A percentile compares a stretch with the other conserved stretches of the same genome.
Conservation (phyloP, 1,140 invertebrate genomes). For the Popillia japonica region DNA sequence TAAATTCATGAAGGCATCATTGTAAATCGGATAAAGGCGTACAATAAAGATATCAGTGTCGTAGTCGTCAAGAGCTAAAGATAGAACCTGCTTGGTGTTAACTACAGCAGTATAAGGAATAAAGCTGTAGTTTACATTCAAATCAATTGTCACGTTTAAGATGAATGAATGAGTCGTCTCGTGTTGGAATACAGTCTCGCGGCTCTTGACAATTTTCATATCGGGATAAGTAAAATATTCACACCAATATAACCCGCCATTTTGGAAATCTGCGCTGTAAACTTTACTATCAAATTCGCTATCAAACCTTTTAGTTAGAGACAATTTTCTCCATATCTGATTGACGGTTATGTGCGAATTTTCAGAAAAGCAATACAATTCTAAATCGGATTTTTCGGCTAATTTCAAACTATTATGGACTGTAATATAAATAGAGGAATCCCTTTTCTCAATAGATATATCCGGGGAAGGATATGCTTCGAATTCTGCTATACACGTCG, state of each 20-base stretch:
- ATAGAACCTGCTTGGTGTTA: neutral
- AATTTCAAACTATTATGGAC: neutral
- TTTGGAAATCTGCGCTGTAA: neutral
- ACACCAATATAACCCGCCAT: conserved; percentile 7
- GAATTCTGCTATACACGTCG: neutral
- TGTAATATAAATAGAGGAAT: neutral
- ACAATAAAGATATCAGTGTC: neutral
- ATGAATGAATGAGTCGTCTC: neutral
- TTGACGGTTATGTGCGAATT: neutral
- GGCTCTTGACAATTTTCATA: neutral
- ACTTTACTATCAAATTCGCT: neutral
- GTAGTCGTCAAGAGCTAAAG: neutral
- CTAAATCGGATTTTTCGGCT: neutral
- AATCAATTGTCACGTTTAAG: neutral
- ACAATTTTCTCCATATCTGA: neutral
- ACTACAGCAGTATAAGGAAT: neutral
- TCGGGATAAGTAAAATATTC: conserved; percentile 20
- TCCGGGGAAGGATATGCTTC: neutral
- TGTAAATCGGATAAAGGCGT: neutral
- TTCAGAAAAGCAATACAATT: conserved; percentile 9
- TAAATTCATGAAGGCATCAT: neutral
- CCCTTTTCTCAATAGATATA: neutral
- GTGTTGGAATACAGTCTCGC: neutral
- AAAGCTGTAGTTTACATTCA: neutral
- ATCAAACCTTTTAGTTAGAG: neutral